Conservation (phyloP, 2,888 invertebrate genomes). For the Lobophora halterata region DNA sequence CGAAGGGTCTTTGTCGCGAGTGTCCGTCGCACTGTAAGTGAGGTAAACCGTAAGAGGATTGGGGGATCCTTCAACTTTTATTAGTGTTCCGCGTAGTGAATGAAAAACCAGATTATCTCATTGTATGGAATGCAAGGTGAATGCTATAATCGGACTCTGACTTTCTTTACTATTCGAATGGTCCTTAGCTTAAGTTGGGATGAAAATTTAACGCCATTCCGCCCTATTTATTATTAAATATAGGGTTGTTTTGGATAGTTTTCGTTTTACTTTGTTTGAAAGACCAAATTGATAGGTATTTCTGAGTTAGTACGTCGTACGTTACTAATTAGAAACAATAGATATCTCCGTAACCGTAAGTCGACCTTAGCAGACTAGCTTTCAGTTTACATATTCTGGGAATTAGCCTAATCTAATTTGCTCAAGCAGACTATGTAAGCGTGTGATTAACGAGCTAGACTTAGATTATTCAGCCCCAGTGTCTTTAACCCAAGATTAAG, state of each 20-base stretch:
- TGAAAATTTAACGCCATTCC: too few relatives aligned
- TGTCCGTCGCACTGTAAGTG: conserved; percentile 46
- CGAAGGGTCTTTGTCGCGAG: conserved; percentile 45
- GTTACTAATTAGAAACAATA: too few relatives aligned
- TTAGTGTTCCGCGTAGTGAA: conserved; percentile 32
- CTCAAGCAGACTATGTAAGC: conserved; percentile 26
- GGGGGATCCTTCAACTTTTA: conserved; percentile 35
- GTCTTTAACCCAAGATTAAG: conserved; percentile 13
- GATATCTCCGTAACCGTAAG: too few relatives aligned
- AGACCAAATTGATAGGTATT: too few relatives aligned
- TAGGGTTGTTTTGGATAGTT: too few relatives aligned
- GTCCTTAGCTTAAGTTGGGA: too few relatives aligned
- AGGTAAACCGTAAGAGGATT: conserved; percentile 35
- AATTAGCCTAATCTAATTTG: conserved; percentile 27
- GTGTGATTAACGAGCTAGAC: conserved; percentile 30
- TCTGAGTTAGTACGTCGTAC: too few relatives aligned
- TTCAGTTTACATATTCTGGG: conserved; percentile 14
- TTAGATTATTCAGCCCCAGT: conserved; percentile 29
- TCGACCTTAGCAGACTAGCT: conserved; percentile 12
- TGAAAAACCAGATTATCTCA: conserved; percentile 29
- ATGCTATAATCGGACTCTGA: conserved; percentile 10
- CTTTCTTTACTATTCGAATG: conserved; percentile 4
- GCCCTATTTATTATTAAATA: too few relatives aligned
- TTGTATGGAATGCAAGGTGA: conserved; percentile 15
- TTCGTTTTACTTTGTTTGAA: too few relatives aligned